These are phyloP conservation scores for Planococcus citri DNA, from an alignment of 1,140 invertebrate genomes.

Conservation along the genomic window DNA sequence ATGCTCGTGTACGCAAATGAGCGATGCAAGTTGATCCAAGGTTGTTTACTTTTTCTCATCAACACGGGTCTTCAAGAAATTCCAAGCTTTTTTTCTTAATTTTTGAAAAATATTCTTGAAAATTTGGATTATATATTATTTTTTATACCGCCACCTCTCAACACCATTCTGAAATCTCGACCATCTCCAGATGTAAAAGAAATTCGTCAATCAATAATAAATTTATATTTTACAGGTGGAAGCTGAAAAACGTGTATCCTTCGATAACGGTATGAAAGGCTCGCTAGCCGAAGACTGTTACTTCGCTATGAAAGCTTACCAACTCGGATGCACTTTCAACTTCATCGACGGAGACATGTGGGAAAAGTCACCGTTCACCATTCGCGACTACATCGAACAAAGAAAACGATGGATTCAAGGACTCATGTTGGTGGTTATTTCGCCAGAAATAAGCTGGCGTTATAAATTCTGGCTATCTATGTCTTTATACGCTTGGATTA, in stretches of 20 bases:
- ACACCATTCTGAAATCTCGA: too few species aligned
- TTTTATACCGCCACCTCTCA: too few species aligned
- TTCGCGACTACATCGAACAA: slow-evolving; percentile 90
- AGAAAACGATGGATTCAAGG: slow-evolving; percentile 94
- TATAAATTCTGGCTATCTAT: slow-evolving; percentile 75
- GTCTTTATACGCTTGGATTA: slow-evolving; percentile 91
- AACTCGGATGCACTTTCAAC: slow-evolving; percentile 73
- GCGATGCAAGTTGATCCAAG: too few species aligned
- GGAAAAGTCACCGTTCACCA: slow-evolving; percentile 91
- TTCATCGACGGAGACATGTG: slow-evolving; percentile 96
- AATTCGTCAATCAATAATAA: too few species aligned
- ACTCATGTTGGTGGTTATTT: slow-evolving; percentile 86
- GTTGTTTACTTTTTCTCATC: too few species aligned
- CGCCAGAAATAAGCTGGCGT: slow-evolving; percentile 63
- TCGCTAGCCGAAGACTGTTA: slow-evolving; percentile 94
- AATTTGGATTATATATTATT: too few species aligned
- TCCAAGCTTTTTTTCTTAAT: too few species aligned
- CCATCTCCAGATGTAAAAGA: too few species aligned
- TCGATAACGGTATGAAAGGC: slow-evolving; percentile 88
- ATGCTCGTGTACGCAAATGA: too few species aligned
- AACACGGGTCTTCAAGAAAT: too few species aligned
- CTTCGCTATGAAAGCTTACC: slow-evolving; percentile 87
- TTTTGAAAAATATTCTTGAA: too few species aligned
- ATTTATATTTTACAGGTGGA: slow-evolving; percentile 45
- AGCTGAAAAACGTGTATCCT: slow-evolving; percentile 80